Base-by-base conservation (phyloP, 2,888 invertebrate genomes). In the Cyclophora punctaria region DNA sequence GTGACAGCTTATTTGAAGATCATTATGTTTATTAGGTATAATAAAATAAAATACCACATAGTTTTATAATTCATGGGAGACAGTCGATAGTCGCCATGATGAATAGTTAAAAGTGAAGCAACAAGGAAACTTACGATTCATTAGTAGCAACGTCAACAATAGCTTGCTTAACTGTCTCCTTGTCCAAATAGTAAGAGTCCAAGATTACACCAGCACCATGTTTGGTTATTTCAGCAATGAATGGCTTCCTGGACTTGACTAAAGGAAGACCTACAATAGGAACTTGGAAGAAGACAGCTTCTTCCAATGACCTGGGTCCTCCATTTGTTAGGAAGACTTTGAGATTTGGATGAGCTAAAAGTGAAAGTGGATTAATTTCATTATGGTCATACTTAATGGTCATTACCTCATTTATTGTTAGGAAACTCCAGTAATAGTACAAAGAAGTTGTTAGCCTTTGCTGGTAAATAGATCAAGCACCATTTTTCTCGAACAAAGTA, bases 281-380 rank as follows among this genome's bases (percentile, higher is more conserved):
- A 2, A 84, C 81, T 65, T 73, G 68, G 56, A 83, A 86, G 56
- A 78, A 87, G 2, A 88, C 50, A 0, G 88, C 85, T 68, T 88
- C 88, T 67, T 88, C 88, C 5, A 88, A 62, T n/a, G 88, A 87
- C 2, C 88, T 75, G 3, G 76, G 57, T 6, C 88, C 88, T 44
- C 88, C 88, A 48, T 83, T 79, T 0, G 87, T 87, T 47, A 88
- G 73, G 53, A 88, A 86, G 0, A 73, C 83, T 64, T 82, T 88
- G 0, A 85, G 62, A 52, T 87, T 86, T 20, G 80, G 83, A 64
- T 87, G 87, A 46, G 80, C 87, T 87, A 63, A 42, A 79, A 74
- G 45, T 2, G 33, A 35, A 44, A 7, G 3, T 40, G 34, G 5
- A 34, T 20, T 20, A 20, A 20, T 20, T 20, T 20, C 20, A 20